Evolutionary conservation across 2,797 vertebrate genomes (phyloP).

Genomic region (Molossus alvarezi): DNA sequence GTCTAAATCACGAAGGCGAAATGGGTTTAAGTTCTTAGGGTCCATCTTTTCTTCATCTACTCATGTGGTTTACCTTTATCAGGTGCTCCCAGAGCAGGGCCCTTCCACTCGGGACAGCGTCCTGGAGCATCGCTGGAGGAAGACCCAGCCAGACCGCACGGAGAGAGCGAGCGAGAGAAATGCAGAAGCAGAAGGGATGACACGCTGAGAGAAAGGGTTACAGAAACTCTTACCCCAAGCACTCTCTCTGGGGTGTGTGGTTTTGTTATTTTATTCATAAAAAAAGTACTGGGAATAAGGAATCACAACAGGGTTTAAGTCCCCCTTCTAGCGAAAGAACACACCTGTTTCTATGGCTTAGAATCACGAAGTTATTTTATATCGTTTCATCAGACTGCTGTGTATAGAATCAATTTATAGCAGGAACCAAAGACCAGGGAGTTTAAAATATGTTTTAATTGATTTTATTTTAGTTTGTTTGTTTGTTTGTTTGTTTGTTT

Average conservation of each 20-base stretch:
- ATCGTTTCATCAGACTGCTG: constrained; percentile 45
- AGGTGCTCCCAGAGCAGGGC: constrained; percentile 50
- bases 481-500: too few species aligned
- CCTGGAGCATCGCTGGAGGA: constrained; percentile 47
- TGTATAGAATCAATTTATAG: constrained; percentile 59
- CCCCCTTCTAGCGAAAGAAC: constrained; percentile 41
- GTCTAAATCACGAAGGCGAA: constrained; percentile 66
- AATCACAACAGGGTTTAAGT: constrained; percentile 57
- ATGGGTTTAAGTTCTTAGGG: constrained; percentile 54
- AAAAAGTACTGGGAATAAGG: constrained; percentile 60
- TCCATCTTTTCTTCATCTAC: constrained; percentile 37
- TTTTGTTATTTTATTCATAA: constrained; percentile 60
- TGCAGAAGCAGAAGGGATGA: neutral
- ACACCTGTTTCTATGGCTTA: constrained; percentile 59
- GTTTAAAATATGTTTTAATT: neutral
- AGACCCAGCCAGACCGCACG: constrained; percentile 59
- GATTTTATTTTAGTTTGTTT: too few species aligned
- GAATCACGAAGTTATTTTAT: constrained; percentile 29
- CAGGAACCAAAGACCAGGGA: constrained; percentile 32
- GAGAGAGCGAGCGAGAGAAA: constrained; percentile 56
- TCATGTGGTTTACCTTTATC: constrained; percentile 63
- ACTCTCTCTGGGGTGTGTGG: neutral
- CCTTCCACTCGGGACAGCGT: constrained; percentile 62
- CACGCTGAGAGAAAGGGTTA: constrained; percentile 63
- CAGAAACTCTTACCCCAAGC: constrained; percentile 67